Conservation (phyloP, 64 coral and sea anemone genomes). For the Porites australiensis region DNA sequence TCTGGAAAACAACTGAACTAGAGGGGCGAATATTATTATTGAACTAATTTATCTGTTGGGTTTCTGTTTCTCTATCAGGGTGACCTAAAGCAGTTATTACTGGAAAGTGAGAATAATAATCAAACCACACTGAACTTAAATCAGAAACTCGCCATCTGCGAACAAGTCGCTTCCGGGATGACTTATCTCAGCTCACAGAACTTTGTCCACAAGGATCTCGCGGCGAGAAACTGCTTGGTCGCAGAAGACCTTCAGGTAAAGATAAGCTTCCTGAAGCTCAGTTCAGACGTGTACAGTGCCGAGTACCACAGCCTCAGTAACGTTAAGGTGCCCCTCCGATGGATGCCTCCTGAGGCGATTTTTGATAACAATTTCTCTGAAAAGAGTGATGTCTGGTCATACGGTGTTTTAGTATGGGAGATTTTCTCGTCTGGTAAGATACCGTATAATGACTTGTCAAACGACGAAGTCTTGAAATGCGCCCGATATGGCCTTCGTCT, state of each 20-base stretch:
- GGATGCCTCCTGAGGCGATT: conserved; percentile 98
- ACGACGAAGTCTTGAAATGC: conserved; percentile 95
- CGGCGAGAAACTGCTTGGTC: conserved; percentile 96
- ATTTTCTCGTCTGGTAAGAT: conserved; percentile 84
- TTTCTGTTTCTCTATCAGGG: conserved; percentile 52
- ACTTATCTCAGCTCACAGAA: conserved; percentile 77
- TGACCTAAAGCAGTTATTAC: conserved; percentile 93
- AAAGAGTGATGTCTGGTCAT: conserved; percentile 97
- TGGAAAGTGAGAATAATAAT: conserved; percentile 86
- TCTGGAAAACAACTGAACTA: too few species aligned
- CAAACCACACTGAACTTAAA: conserved; percentile 77
- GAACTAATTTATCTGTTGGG: too few species aligned
- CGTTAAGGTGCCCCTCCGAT: conserved; percentile 91
- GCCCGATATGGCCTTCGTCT: conserved; percentile 87
- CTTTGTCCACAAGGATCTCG: conserved; percentile 94
- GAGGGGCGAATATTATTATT: too few species aligned
- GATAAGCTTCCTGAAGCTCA: conserved; percentile 90
- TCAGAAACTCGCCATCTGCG: conserved; percentile 90
- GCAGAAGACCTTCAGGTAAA: conserved; percentile 82
- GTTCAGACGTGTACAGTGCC: conserved; percentile 82
- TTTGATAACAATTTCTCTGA: conserved; percentile 90
- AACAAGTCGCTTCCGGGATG: conserved; percentile 84
- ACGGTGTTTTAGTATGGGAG: conserved; percentile 93
- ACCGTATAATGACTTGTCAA: conserved; percentile 80
- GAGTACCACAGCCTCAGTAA: conserved; percentile 91